phyloP scores from a whole-genome alignment of 2,888 invertebrate genomes.

The Agrochola litura region DNA sequence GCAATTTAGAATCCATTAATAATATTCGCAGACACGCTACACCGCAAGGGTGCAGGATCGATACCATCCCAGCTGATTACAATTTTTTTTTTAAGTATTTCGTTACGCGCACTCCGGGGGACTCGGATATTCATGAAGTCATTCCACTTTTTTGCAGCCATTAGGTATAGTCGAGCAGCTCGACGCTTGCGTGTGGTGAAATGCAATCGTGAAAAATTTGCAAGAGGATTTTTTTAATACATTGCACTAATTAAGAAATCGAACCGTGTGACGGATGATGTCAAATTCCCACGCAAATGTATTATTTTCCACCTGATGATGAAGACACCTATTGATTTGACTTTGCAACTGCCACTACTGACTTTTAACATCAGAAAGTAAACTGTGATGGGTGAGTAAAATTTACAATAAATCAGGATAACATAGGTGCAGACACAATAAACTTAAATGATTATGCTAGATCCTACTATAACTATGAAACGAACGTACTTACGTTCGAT shows the following conservation, averaged over 20 bases:
- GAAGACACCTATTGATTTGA: background rate
- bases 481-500: too few species aligned
- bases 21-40: constrained; percentile 78
- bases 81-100: constrained; percentile 40
- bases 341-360: background rate
- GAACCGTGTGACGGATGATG: background rate
- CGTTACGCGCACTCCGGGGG: constrained; percentile 9
- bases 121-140: constrained; percentile 26
- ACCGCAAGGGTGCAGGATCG: constrained; percentile 63
- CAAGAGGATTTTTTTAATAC: constrained; percentile 9
- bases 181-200: background rate
- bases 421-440: background rate
- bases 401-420: background rate
- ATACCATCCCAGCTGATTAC: constrained; percentile 41
- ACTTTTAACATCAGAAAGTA: background rate
- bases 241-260: constrained; percentile 3
- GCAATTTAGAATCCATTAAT: constrained; percentile 87
- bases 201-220: constrained; percentile 3
- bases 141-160: constrained; percentile 30
- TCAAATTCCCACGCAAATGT: background rate
- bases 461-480: too few species aligned
- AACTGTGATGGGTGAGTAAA: background rate
- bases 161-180: background rate
- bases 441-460: too few species aligned
- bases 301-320: background rate